A percentile compares a stretch with the other conserved stretches of the same genome.
Conservation (phyloP, 1,140 invertebrate species). For the Plectrocnemia conspersa region DNA sequence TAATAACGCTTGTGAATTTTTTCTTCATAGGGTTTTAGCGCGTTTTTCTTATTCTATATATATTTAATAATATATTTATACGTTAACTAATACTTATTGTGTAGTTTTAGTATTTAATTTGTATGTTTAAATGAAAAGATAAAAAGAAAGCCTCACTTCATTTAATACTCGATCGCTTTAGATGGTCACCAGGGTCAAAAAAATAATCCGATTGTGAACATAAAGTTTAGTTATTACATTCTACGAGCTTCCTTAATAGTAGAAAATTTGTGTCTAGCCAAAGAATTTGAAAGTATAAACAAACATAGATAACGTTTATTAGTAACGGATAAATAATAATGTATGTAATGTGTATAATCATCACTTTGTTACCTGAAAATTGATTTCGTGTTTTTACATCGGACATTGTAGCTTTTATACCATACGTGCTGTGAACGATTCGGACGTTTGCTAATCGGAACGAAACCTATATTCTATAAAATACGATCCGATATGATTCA, state of each 20-base stretch:
- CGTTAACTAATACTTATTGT: no score
- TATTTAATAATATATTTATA: no score
- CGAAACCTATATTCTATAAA: neutral
- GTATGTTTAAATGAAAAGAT: no score
- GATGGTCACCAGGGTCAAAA: conserved; percentile 36
- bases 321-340: neutral
- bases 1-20: no score
- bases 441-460: neutral
- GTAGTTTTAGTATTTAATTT: no score
- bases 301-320: neutral
- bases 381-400: neutral
- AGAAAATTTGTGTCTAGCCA: conserved; percentile 34
- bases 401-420: conserved; percentile 11
- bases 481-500: neutral
- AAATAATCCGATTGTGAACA: conserved; percentile 35
- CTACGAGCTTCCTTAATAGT: conserved; percentile 35
- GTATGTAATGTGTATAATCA: neutral
- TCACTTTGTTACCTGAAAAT: conserved; percentile 6
- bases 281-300: conserved; percentile 10
- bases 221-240: conserved; percentile 34
- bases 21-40: no score
- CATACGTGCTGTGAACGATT: neutral
- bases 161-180: conserved; percentile 29
- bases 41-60: no score
- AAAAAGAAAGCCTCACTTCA: neutral